Conservation (phyloP, 2,113 vertebrate species). For the Gobiocypris rarus region DNA sequence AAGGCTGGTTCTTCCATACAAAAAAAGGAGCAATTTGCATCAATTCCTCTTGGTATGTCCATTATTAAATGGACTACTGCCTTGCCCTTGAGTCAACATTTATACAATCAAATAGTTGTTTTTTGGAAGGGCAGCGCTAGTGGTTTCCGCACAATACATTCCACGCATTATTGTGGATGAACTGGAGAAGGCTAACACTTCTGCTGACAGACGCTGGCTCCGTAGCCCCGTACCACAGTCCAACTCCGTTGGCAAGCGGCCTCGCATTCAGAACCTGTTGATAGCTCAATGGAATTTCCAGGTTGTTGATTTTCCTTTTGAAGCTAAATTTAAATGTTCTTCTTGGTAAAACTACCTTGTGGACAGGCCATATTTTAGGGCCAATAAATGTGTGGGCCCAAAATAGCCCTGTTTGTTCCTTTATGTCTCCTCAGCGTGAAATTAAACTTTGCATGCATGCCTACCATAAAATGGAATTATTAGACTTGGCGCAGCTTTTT, state of each 20-base stretch:
- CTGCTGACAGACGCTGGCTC: slow-evolving; percentile 41
- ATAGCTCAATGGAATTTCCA: slow-evolving; percentile 50
- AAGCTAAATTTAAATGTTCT: slow-evolving; percentile 52
- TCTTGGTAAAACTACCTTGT: slow-evolving; percentile 34
- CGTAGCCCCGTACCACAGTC: slow-evolving; percentile 2
- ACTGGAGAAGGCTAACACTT: slow-evolving; percentile 44
- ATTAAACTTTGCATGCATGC: slow-evolving; percentile 46
- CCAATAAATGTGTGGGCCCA: slow-evolving; percentile 20
- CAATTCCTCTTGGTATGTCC: neutral
- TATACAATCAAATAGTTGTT: slow-evolving; percentile 8
- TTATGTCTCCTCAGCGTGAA: slow-evolving; percentile 42
- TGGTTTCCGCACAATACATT: slow-evolving; percentile 47
- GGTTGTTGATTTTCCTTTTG: slow-evolving; percentile 44
- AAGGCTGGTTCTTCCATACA: neutral
- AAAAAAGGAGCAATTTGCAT: neutral
- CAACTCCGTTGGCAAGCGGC: slow-evolving; percentile 34
- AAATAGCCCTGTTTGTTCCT: slow-evolving; percentile 49
- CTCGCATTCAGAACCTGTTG: slow-evolving; percentile 45
- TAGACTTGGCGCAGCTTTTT: slow-evolving; percentile 21
- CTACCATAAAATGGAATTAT: slow-evolving; percentile 47
- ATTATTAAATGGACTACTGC: neutral
- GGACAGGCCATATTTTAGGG: slow-evolving; percentile 26
- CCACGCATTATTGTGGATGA: slow-evolving; percentile 48
- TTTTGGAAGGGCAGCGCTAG: neutral
- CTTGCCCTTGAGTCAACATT: slow-evolving; percentile 36